phyloP scores from a whole-genome alignment of 2,888 invertebrate genomes.

The Hybos culiciformis region DNA sequence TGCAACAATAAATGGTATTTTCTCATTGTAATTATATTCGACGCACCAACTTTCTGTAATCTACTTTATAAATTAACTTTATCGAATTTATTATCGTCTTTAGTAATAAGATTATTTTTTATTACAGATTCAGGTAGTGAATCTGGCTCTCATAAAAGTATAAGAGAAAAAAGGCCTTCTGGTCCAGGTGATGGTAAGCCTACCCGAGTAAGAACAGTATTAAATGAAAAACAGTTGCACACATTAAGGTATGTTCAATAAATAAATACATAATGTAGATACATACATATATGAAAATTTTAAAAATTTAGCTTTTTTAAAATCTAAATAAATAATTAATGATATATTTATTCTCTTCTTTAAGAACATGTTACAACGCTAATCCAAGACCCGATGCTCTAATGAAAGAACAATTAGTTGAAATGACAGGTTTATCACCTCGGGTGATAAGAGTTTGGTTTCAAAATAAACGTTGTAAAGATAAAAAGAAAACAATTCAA shows the following conservation, averaged over 20 bases:
- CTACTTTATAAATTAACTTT: too few species aligned
- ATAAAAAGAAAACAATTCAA: conserved; percentile 92
- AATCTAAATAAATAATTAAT: background rate
- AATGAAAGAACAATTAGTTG: conserved; percentile 98
- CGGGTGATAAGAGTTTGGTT: conserved; percentile 99
- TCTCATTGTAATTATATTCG: too few species aligned
- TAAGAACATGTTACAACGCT: conserved; percentile 85
- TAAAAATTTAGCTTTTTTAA: background rate
- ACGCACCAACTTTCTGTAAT: too few species aligned
- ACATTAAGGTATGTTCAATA: conserved; percentile 55
- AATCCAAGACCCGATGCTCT: conserved; percentile 97
- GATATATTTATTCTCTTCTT: conserved; percentile 14
- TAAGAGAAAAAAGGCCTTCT: conserved; percentile 39
- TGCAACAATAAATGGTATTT: too few species aligned
- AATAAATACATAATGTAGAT: background rate
- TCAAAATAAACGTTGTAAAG: conserved; percentile 95
- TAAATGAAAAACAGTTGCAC: conserved; percentile 97
- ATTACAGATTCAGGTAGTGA: conserved; percentile 82
- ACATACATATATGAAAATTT: background rate
- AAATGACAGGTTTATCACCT: conserved; percentile 96
- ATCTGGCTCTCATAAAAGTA: conserved; percentile 77
- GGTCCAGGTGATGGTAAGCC: conserved; percentile 71
- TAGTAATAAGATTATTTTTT: conserved; percentile 8
- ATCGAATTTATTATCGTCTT: too few species aligned
- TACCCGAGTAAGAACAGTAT: conserved; percentile 94